A percentile compares a stretch with the other conserved stretches of the same genome.
Conservation (phyloP, 2,888 invertebrate species). For the Gerosis bhagava region DNA sequence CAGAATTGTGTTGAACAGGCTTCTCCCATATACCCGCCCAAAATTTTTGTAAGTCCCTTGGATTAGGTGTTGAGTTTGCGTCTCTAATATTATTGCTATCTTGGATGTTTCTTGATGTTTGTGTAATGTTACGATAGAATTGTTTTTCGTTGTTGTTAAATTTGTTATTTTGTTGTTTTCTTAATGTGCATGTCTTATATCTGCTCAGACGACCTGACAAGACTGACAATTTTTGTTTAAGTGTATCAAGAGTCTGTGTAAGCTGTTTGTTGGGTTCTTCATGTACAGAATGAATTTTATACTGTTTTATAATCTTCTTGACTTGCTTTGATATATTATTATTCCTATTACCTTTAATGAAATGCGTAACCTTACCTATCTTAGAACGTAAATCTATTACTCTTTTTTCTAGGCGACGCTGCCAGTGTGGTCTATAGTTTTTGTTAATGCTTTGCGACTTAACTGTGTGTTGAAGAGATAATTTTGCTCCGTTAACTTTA, state of each 20-base stretch:
- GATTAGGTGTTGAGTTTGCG: too few relatives aligned
- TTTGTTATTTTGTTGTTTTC: constrained; percentile 28
- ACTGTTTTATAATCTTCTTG: constrained; percentile 10
- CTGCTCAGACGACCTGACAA: constrained; percentile 15
- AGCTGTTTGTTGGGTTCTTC: constrained; percentile 17
- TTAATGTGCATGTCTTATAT: constrained; percentile 23
- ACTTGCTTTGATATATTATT: constrained; percentile 6
- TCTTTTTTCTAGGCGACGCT: constrained; percentile 24
- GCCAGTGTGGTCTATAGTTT: constrained; percentile 24
- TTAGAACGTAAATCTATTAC: constrained; percentile 18
- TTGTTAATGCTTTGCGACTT: not conserved
- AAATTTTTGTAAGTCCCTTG: too few relatives aligned
- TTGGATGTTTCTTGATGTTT: too few relatives aligned
- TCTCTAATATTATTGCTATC: too few relatives aligned
- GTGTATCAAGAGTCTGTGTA: constrained; percentile 17
- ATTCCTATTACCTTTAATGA: constrained; percentile 22
- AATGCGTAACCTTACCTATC: constrained; percentile 25
- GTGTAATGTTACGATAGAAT: constrained; percentile 27
- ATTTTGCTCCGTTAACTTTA: constrained; percentile 9
- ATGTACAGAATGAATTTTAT: constrained; percentile 21
- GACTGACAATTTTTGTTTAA: constrained; percentile 26
- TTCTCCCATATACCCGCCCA: constrained; percentile 26
- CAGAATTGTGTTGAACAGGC: constrained; percentile 24
- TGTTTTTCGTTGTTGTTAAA: constrained; percentile 26
- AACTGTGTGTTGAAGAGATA: not conserved